These are phyloP conservation scores for Triplophysa dalaica DNA, from an alignment of 2,113 vertebrate genomes.

Conservation along the genomic window DNA sequence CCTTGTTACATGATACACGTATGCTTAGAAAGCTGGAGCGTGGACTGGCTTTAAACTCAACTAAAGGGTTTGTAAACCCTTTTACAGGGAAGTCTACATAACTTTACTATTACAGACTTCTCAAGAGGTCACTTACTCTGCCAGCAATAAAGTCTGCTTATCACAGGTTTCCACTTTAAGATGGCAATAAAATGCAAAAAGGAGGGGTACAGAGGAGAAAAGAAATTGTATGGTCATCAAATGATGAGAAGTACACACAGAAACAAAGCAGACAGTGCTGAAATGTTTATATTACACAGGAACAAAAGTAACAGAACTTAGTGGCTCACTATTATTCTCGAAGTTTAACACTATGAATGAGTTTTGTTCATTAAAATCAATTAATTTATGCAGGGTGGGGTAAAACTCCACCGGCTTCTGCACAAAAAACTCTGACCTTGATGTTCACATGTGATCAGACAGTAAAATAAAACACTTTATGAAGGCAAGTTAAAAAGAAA, in stretches of 20 bases:
- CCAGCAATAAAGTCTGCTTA: slow-evolving; percentile 77
- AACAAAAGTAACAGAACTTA: background rate
- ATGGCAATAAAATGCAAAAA: slow-evolving; percentile 64
- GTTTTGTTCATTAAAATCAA: background rate
- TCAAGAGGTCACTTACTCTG: slow-evolving; percentile 84
- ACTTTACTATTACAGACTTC: slow-evolving; percentile 45
- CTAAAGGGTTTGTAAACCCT: slow-evolving; percentile 29
- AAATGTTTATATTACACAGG: background rate
- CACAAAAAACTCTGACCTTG: background rate
- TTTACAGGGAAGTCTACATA: slow-evolving; percentile 46
- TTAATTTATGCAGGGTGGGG: background rate
- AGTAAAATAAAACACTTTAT: background rate
- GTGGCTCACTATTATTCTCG: too few species aligned
- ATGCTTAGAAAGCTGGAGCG: background rate
- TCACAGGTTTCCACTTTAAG: slow-evolving; percentile 83
- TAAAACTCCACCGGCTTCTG: background rate
- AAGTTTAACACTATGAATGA: too few species aligned
- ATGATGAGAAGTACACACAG: slow-evolving; percentile 21
- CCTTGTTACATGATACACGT: background rate
- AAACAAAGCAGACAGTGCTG: slow-evolving; percentile 9
- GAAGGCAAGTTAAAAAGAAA: background rate
- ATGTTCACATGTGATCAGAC: slow-evolving; percentile 15
- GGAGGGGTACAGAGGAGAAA: slow-evolving; percentile 35
- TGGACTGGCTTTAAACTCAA: slow-evolving; percentile 22
- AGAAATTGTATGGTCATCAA: slow-evolving; percentile 38